Evolutionary conservation across 2,888 invertebrate genomes (phyloP).

Genomic region (Stenolophus ochropezus): DNA sequence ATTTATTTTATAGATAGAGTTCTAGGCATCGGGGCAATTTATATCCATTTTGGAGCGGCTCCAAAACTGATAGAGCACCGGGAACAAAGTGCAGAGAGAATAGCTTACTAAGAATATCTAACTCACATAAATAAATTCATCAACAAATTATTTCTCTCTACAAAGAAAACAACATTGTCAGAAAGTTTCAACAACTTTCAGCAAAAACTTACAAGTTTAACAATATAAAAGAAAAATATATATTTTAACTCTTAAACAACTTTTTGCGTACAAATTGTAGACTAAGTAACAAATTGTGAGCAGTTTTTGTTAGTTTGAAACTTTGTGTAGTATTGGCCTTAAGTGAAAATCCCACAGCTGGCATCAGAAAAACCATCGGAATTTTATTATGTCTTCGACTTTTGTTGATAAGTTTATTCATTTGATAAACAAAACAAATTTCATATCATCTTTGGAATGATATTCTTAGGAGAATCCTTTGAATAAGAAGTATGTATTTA

Average conservation of each 20-base stretch:
- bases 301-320: neutral
- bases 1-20: conserved; percentile 17
- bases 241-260: neutral
- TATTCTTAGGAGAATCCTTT: too few relatives aligned
- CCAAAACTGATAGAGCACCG: conserved; percentile 1
- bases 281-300: neutral
- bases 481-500: too few relatives aligned
- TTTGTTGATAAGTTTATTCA: too few relatives aligned
- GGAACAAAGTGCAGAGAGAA: neutral
- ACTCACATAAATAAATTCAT: conserved; percentile 30
- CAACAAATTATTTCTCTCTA: conserved; percentile 3
- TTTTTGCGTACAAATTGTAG: neutral
- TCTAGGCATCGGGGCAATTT: neutral
- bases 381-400: too few relatives aligned
- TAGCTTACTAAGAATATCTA: neutral
- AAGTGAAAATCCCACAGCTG: too few relatives aligned
- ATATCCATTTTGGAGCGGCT: conserved; percentile 4
- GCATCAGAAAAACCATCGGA: too few relatives aligned
- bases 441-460: too few relatives aligned
- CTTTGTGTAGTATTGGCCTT: neutral
- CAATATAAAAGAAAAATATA: neutral
- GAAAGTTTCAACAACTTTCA: neutral
- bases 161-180: neutral
- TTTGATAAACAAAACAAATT: too few relatives aligned
- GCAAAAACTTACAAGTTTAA: neutral